Evolutionary conservation across 2,113 vertebrate genomes (phyloP).

Genomic region (Chamaetylas fuelleborni): DNA sequence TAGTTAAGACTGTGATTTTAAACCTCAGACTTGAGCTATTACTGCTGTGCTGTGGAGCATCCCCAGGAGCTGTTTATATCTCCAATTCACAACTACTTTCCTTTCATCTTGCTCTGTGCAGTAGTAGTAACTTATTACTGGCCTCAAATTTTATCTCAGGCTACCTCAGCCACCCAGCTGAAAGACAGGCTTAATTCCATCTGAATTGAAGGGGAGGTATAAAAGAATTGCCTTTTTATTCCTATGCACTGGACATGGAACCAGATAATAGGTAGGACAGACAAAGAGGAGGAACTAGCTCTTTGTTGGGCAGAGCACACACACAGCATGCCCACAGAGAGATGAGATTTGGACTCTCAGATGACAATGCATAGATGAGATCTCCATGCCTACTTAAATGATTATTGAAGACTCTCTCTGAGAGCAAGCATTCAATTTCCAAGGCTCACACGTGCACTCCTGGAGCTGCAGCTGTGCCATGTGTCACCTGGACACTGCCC

Average conservation of each 20-base stretch:
- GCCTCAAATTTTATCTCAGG: not conserved
- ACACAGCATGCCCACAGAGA: not conserved
- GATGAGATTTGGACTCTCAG: not conserved
- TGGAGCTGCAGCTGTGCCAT: not conserved
- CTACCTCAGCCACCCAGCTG: not conserved
- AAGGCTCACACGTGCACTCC: rapidly evolving
- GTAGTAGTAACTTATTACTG: not conserved
- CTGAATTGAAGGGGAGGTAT: not conserved
- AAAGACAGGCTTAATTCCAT: not conserved
- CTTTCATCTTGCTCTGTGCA: not conserved
- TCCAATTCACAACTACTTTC: not conserved
- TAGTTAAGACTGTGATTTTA: not conserved
- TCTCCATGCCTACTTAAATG: not conserved
- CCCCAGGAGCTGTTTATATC: not conserved
- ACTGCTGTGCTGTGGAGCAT: not conserved
- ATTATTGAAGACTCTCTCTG: not conserved
- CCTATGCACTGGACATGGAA: not conserved
- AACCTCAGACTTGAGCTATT: not conserved
- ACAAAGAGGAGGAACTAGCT: not conserved
- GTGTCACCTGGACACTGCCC: not conserved
- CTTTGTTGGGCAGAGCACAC: not conserved
- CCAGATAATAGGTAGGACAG: not conserved
- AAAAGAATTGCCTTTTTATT: not conserved
- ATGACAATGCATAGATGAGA: not conserved
- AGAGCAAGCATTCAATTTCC: not conserved